These are phyloP conservation scores for Amphimallon solstitiale DNA, from an alignment of 2,888 invertebrate species.

Conservation along the genomic window DNA sequence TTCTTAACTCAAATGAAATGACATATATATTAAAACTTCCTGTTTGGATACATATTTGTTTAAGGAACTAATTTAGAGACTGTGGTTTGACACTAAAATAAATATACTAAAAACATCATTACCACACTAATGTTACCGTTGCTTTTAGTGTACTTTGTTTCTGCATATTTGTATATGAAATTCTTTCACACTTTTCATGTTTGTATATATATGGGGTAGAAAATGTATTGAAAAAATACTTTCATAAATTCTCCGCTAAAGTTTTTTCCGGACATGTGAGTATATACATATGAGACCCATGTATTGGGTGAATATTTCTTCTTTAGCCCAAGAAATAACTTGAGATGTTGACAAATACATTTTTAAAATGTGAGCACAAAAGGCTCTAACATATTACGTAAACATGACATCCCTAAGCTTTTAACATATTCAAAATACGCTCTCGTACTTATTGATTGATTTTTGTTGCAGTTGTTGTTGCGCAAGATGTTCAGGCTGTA, in stretches of 20 bases:
- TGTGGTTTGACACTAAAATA: no score
- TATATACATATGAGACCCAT: background rate
- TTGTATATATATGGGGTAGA: no score
- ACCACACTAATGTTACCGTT: no score
- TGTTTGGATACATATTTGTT: no score
- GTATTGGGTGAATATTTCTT: conserved; percentile 14
- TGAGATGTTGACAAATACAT: conserved; percentile 28
- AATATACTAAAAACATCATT: no score
- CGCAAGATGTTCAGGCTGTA: conserved; percentile 86
- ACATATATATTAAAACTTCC: no score
- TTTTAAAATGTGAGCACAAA: conserved; percentile 22
- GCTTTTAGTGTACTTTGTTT: no score
- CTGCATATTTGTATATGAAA: no score
- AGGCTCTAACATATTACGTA: conserved; percentile 15
- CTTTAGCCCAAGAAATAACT: background rate
- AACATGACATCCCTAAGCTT: conserved; percentile 30
- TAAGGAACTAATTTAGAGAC: no score
- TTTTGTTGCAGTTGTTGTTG: conserved; percentile 70
- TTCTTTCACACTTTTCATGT: no score
- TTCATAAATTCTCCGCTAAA: background rate
- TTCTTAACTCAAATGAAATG: no score
- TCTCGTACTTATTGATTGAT: conserved; percentile 31
- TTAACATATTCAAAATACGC: conserved; percentile 31
- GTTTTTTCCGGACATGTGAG: background rate
- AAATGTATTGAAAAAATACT: no score